Base-by-base conservation (phyloP, 2,113 vertebrate species). In the Catharus bicknelli region DNA sequence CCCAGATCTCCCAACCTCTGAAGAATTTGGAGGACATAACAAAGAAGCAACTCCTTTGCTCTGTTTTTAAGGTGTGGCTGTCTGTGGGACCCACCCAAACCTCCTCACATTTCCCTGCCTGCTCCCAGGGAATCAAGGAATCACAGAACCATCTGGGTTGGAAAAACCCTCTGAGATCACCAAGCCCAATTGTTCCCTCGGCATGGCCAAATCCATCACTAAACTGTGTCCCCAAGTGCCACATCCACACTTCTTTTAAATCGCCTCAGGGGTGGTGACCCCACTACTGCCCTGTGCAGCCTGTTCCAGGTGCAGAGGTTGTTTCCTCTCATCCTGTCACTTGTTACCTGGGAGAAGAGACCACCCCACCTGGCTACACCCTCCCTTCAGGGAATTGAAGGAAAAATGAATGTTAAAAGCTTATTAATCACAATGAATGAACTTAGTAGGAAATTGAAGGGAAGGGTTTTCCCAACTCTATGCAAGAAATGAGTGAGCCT, bases 1-100 rank as follows among this genome's bases (percentile, higher is more conserved):
- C n/a, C 36, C 32, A 7, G 26, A 23, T 12, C 22, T 23, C 7
- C 8, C 16, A 20, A 0, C 1, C n/a, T 54, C 27, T 14, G 67
- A 5, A 48, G 30, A 11, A 14, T 73, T 25, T 29, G 38, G 80
- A 55, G 22, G 32, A 50, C 19, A 45, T 23, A 55, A 42, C 11
- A 26, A 36, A 63, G 73, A 16, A 83, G 42, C 18, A 25, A 50
- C 25, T 10, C 66, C 66, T 75, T 9, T 57, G 17, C 32, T 63
- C 58, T 50, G 40, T 7, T 62, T 62, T 40, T 25, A 16, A 1
- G 9, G 38, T 18, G 50, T 17, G 3, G 10, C 20, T 64, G 16
- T 29, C 15, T 22, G 38, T 42, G 67, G 26, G 22, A 47, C 18
- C 21, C 21, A 10, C 12, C 3, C 2, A 7, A 34, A 45, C 27